Conservation (phyloP, 1,140 invertebrate genomes). For the Philopotamus ludificatus region DNA sequence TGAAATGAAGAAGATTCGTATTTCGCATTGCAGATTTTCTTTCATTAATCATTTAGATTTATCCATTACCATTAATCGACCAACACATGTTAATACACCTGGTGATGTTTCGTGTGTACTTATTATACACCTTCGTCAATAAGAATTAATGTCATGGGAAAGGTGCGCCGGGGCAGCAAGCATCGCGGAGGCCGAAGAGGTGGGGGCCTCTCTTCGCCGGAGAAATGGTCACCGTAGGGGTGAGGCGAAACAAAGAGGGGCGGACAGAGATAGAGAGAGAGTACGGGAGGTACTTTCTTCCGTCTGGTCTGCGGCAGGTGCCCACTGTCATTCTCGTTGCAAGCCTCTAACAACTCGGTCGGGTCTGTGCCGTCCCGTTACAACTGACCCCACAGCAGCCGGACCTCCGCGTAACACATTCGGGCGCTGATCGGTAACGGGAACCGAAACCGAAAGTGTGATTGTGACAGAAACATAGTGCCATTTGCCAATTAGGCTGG, state of each 20-base stretch:
- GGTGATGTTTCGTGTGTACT: conserved; percentile 8
- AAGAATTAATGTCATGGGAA: conserved; percentile 23
- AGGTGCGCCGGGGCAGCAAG: conserved; percentile 1
- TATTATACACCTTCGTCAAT: conserved; percentile 19
- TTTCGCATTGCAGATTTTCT: no score
- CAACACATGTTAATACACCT: no score
- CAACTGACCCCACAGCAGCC: not conserved
- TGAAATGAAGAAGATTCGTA: no score
- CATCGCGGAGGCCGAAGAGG: no score
- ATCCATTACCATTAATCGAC: no score
- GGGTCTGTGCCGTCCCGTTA: not conserved
- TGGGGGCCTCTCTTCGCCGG: conserved; percentile 5
- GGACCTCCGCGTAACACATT: not conserved
- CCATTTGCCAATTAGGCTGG: no score
- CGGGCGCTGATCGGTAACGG: not conserved
- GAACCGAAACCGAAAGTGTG: not conserved
- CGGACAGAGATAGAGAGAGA: not conserved
- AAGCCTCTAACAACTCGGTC: conserved; percentile 12
- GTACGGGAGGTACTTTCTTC: conserved; percentile 3
- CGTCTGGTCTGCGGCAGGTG: conserved; percentile 10
- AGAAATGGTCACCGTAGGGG: conserved; percentile 13
- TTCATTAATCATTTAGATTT: no score
- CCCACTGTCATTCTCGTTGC: conserved; percentile 29
- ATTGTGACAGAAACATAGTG: not conserved
- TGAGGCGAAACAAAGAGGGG: not conserved